Percentiles rank a stretch among this genome's conserved stretches.
Conservation (phyloP, 2,113 vertebrate genomes). For the Marmota monax region DNA sequence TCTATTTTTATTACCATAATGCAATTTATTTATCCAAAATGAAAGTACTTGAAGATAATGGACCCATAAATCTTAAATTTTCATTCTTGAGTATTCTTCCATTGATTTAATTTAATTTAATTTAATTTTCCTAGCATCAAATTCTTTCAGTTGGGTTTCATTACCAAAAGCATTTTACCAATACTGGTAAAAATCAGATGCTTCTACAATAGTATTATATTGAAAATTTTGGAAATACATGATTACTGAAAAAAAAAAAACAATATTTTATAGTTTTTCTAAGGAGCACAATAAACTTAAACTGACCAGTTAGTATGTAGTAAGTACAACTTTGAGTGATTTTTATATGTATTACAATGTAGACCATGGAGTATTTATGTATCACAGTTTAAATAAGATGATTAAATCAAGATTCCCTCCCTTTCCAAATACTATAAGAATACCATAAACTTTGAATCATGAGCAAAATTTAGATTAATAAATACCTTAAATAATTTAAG, state of each 20-base stretch:
- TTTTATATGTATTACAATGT: not conserved
- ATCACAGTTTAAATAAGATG: not conserved
- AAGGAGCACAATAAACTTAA: not conserved
- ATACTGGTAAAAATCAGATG: not conserved
- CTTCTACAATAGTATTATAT: not conserved
- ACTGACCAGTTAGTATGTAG: not conserved
- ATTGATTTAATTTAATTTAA: not conserved
- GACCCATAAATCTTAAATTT: not conserved
- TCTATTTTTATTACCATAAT: not conserved
- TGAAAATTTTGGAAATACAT: not conserved
- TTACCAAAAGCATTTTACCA: not conserved
- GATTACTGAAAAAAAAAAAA: slow-evolving; percentile 33
- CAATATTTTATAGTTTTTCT: not conserved
- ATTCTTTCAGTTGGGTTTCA: not conserved
- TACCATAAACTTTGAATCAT: not conserved
- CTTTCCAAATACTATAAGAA: not conserved
- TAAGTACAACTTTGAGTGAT: not conserved
- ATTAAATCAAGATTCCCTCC: not conserved
- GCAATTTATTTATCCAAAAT: not conserved
- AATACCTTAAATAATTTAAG: slow-evolving; percentile 18
- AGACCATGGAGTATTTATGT: not conserved
- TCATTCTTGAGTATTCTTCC: not conserved
- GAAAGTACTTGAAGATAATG: not conserved
- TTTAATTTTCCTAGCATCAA: not conserved
- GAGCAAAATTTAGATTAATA: slow-evolving; percentile 1